Evolutionary conservation across 92 coral and sea anemone species (phyloP).

Genomic region (Paramuricea clavata): DNA sequence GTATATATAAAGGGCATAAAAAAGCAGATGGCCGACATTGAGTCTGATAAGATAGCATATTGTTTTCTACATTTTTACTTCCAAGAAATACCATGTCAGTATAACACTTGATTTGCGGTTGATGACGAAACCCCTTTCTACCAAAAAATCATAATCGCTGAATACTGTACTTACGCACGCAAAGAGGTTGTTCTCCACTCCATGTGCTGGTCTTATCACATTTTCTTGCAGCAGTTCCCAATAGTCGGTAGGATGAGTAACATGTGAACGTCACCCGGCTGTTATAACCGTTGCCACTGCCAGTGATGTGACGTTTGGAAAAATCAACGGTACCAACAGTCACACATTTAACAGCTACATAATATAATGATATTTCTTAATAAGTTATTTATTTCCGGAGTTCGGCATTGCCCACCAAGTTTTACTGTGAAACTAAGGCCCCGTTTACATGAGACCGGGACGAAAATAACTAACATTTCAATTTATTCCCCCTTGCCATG

Average conservation of each 20-base stretch:
- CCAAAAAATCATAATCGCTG: background rate
- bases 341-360: constrained; percentile 78
- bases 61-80: too few relatives aligned
- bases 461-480: too few relatives aligned
- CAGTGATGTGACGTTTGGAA: constrained; percentile 66
- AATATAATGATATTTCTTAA: background rate
- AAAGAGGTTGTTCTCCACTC: constrained; percentile 85
- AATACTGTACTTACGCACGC: constrained; percentile 83
- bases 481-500: too few relatives aligned
- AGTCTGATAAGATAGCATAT: too few relatives aligned
- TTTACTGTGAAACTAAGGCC: too few relatives aligned
- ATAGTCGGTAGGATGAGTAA: constrained; percentile 71
- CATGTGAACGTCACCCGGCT: constrained; percentile 80
- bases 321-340: constrained; percentile 84
- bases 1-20: too few relatives aligned
- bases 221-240: constrained; percentile 72
- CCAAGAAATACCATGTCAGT: background rate
- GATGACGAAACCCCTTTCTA: too few relatives aligned
- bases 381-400: background rate
- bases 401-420: too few relatives aligned
- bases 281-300: constrained; percentile 78
- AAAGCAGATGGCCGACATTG: too few relatives aligned
- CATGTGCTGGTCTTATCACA: constrained; percentile 84
- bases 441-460: too few relatives aligned
- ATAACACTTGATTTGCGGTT: background rate